Base-by-base conservation (phyloP, 2,113 vertebrate genomes). In the Syrrhaptes paradoxus region DNA sequence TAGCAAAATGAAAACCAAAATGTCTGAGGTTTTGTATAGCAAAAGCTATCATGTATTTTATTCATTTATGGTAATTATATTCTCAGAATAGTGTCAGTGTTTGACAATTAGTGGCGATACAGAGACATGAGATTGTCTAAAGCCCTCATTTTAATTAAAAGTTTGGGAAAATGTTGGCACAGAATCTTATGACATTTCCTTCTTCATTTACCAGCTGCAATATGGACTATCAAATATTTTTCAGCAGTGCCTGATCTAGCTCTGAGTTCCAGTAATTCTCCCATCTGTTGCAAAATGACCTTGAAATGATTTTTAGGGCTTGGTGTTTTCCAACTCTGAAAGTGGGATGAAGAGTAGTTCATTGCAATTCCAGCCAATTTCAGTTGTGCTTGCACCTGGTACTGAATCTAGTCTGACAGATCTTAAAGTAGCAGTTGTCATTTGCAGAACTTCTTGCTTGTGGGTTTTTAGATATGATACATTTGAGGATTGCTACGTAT, bases 111-210 rank as follows among this genome's bases (percentile, higher is more conserved):
- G 67, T 73, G 68, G 55, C 38, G 63, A 80, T 90, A n/a, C 41
- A 55, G 71, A 61, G 78, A 87, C 85, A 55, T 67, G 67, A 95
- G 70, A 62, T 77, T 89, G 78, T 97, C 81, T 72, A 34, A 93
- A 91, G 43, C 67, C 77, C 46, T 73, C 62, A 49, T 95, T 97
- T 96, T 96, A 96, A 95, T 97, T 96, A 95, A 94, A 95, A 97
- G 76, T 95, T 93, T 79, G 67, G 70, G 66, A 66, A 58, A 85
- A 54, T 32, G 57, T 93, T 96, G 94, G 91, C 93, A 85, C 45
- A 90, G 67, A 28, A 20, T 36, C 74, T 61, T 32, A 46, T 87
- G 81, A 67, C 78, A 75, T 87, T 85, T 89, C 92, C 75, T 95
- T 91, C 89, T 96, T 82, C 78, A 90, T 51, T 85, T 82, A 93